Evolutionary conservation across 2,113 vertebrate species (phyloP), one percentile per base, ranked within the genome.

Genomic region (Gopherus evgoodei): DNA sequence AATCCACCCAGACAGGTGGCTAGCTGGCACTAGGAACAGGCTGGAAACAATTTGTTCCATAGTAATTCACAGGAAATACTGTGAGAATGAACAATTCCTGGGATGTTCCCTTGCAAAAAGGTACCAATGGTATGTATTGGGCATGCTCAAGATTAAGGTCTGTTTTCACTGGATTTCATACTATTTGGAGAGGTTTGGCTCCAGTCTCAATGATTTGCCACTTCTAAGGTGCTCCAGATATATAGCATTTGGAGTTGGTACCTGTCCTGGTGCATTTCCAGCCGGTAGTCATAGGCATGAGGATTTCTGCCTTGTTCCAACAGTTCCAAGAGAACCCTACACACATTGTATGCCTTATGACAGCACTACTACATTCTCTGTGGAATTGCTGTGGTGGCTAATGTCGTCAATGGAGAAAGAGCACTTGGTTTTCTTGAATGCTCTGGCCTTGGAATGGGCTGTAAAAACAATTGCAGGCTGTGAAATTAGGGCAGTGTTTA

Each of bases 361-460:
- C 84, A 94, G 89, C 29, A 57, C 42, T 53, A 69, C 69, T 76
- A 88, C 17, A 89, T 79, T 97, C 93, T 88, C 84, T 95, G 90
- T 93, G 87, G 85, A 96, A 92, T 90, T 94, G 94, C 95, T 59
- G 89, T n/a, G 96, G 79, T 86, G 90, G 47, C 88, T 93, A 89
- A 96, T 88, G 89, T 86, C 81, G 90, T 81, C 81, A 93, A 65
- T 1, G 21, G 49, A 95, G 92, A 93, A 84, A 95, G 86, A 95
- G 42, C 5, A 11, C 81, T 29, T 82, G 86, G 90, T 85, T 25
- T 88, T 69, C 76, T 78, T 38, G 82, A 87, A 85, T 84, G 35
- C 54, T 91, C 84, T 97, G 93, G 94, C 85, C 85, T 90, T 93
- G 92, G 87, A 95, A 94, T 53, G 87, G 79, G 38, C 87, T 87